A percentile compares a stretch with the other conserved stretches of the same genome.
These are phyloP conservation scores for Mythimna vitellina DNA, from an alignment of 2,888 invertebrate species.

Conservation along the genomic window DNA sequence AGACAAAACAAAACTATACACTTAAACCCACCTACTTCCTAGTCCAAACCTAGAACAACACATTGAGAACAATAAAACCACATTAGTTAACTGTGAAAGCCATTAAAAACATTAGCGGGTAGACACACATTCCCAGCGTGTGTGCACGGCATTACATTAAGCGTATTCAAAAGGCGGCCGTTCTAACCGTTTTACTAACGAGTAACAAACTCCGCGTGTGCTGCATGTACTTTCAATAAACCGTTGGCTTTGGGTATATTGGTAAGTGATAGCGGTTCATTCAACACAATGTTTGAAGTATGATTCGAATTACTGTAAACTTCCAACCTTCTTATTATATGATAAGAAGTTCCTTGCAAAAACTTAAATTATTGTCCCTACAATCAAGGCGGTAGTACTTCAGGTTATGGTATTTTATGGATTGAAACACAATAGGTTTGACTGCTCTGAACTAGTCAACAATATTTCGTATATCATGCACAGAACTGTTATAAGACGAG, in stretches of 20 bases:
- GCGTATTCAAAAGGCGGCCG: slow-evolving; percentile 57
- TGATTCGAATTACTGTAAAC: too few relatives aligned
- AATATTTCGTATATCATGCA: too few relatives aligned
- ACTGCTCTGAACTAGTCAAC: too few relatives aligned
- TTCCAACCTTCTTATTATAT: too few relatives aligned
- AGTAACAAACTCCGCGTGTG: slow-evolving; percentile 70
- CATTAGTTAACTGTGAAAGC: slow-evolving; percentile 32
- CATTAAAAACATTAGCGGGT: slow-evolving; percentile 42
- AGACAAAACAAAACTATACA: background rate
- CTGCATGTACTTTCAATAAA: slow-evolving; percentile 69
- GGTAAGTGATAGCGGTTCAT: slow-evolving; percentile 28
- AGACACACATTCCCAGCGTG: slow-evolving; percentile 26
- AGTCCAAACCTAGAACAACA: slow-evolving; percentile 19
- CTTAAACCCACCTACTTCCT: background rate
- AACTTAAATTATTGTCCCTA: too few relatives aligned
- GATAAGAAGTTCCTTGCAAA: too few relatives aligned
- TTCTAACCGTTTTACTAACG: slow-evolving; percentile 68
- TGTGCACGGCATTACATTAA: slow-evolving; percentile 57
- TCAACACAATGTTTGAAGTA: too few relatives aligned
- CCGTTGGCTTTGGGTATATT: slow-evolving; percentile 22
- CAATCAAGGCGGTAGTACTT: too few relatives aligned
- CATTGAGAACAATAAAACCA: slow-evolving; percentile 31
- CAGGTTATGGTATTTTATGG: too few relatives aligned
- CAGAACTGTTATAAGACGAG: too few relatives aligned
- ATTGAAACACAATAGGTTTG: too few relatives aligned